Conservation (phyloP, 2,113 vertebrate genomes). For the Shinisaurus crocodilurus region DNA sequence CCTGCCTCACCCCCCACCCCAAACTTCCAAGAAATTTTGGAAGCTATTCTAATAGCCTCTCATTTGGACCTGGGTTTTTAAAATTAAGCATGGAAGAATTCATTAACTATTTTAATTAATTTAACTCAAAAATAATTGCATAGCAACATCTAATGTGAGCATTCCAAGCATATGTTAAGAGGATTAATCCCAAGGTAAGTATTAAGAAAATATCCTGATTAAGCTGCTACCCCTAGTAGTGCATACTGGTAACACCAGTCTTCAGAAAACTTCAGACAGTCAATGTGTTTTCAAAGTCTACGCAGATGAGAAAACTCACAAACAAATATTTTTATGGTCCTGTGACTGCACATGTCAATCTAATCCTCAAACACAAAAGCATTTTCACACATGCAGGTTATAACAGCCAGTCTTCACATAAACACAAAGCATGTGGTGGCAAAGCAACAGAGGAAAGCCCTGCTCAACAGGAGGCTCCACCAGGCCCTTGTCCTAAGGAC, state of each 20-base stretch:
- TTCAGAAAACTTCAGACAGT: background rate
- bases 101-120: background rate
- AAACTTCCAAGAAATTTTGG: background rate
- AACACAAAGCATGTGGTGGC: background rate
- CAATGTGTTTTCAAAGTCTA: background rate
- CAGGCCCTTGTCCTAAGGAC: background rate
- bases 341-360: background rate
- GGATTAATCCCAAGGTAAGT: background rate
- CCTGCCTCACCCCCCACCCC: background rate
- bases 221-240: no score
- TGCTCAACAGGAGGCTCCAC: background rate
- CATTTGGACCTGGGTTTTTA: background rate
- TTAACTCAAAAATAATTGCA: background rate
- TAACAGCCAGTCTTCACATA: conserved; percentile 16
- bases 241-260: background rate
- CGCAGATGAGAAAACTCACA: background rate
- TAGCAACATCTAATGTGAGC: background rate
- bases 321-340: background rate
- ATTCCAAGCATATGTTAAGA: background rate
- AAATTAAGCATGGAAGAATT: background rate
- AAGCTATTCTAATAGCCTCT: background rate
- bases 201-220: background rate
- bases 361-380: conserved; percentile 21
- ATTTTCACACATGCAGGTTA: conserved; percentile 31
- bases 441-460: background rate